These are phyloP conservation scores for Tuta absoluta DNA, from an alignment of 2,888 invertebrate genomes.

Conservation along the genomic window DNA sequence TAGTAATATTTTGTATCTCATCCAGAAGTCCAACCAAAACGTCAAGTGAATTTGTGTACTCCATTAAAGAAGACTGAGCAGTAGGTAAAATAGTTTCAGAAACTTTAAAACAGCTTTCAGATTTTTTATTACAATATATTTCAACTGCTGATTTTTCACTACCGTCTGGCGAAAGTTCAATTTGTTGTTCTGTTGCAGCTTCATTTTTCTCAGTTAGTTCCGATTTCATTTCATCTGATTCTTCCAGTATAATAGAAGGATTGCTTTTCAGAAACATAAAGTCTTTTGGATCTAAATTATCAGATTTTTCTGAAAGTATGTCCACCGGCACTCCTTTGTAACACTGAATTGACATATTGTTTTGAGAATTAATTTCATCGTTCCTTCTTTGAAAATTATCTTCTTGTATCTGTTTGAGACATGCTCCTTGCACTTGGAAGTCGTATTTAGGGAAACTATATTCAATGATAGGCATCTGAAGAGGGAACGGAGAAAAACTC, in stretches of 20 bases:
- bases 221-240: slow-evolving; percentile 26
- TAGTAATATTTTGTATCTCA: slow-evolving; percentile 71
- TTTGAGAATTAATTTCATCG: slow-evolving; percentile 30
- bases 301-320: background rate
- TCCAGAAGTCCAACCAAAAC: slow-evolving; percentile 66
- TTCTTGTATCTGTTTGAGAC: background rate
- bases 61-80: slow-evolving; percentile 36
- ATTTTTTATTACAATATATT: background rate
- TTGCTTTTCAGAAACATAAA: background rate
- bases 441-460: slow-evolving; percentile 50
- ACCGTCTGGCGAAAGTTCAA: background rate
- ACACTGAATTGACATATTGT: slow-evolving; percentile 40
- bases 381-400: background rate
- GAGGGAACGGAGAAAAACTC: slow-evolving; percentile 52
- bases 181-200: background rate
- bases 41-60: slow-evolving; percentile 64
- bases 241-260: slow-evolving; percentile 22
- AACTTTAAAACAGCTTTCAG: background rate
- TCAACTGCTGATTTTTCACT: background rate
- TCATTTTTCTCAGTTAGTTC: background rate
- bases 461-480: slow-evolving; percentile 63
- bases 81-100: background rate
- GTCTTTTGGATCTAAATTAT: slow-evolving; percentile 14
- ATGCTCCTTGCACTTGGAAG: background rate
- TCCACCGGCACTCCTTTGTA: slow-evolving; percentile 32